Evolutionary conservation across 30 jellyfish, hydroid and myxozoan species (phyloP).

Genomic region (Aurelia aurita): DNA sequence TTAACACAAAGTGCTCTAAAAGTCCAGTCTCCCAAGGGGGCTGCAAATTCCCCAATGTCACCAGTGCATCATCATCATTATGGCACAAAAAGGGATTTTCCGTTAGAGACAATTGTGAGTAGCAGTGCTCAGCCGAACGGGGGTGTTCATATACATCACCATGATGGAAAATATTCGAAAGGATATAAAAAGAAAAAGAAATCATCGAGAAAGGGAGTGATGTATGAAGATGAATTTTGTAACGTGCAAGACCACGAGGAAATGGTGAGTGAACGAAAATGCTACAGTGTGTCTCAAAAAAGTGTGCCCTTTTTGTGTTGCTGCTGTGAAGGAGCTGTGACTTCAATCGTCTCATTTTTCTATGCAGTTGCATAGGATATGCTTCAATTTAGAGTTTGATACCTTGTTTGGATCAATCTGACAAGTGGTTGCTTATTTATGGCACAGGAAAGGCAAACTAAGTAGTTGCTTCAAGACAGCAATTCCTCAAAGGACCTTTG

Average conservation of each 20-base stretch:
- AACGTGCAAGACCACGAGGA: conserved; percentile 39
- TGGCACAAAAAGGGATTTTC: conserved; percentile 12
- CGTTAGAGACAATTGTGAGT: conserved; percentile 7
- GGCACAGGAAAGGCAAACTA: no score
- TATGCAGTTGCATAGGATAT: no score
- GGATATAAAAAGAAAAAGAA: neutral
- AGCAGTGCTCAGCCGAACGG: conserved; percentile 13
- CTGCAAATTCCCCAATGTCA: neutral
- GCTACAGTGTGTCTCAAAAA: no score
- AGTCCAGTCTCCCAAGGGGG: neutral
- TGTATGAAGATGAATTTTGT: conserved; percentile 31
- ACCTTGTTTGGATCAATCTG: no score
- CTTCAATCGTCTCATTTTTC: no score
- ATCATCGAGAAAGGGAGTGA: neutral
- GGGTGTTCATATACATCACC: conserved; percentile 39
- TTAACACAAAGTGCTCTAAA: conserved; percentile 20
- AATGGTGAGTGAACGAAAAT: conserved; percentile 26
- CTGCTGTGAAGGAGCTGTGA: no score
- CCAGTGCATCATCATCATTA: conserved; percentile 50
- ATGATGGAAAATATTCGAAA: neutral
- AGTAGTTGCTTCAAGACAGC: no score
- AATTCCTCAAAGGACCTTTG: no score
- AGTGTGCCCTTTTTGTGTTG: no score
- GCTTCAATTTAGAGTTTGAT: no score
- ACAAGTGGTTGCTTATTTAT: no score